These are phyloP conservation scores for Clepsis dumicolana DNA, from an alignment of 2,888 invertebrate species.

Conservation along the genomic window DNA sequence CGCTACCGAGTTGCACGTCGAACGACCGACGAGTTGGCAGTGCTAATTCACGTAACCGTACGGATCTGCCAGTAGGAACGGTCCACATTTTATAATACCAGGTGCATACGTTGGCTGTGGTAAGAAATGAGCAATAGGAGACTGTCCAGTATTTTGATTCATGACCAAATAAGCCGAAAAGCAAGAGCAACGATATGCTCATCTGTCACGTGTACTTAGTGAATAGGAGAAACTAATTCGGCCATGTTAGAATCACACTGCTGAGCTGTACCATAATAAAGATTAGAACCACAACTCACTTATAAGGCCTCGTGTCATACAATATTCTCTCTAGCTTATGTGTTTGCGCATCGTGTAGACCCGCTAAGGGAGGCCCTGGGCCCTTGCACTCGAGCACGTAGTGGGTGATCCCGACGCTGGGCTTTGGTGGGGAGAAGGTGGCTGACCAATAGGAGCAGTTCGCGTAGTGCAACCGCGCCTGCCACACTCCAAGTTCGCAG, in stretches of 20 bases:
- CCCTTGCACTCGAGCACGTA: conserved; percentile 96
- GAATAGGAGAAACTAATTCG: too few species aligned
- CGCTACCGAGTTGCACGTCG: conserved; percentile 94
- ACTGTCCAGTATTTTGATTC: too few species aligned
- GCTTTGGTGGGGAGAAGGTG: conserved; percentile 87
- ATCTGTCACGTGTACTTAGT: too few species aligned
- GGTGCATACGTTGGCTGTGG: too few species aligned
- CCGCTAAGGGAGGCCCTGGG: conserved; percentile 95
- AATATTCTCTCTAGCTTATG: conserved; percentile 92
- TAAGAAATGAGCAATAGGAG: too few species aligned
- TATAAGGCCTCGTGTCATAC: conserved; percentile 91
- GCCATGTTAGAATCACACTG: too few species aligned
- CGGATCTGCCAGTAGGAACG: conserved; percentile 74
- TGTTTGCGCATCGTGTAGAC: conserved; percentile 90
- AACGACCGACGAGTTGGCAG: conserved; percentile 93
- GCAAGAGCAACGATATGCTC: too few species aligned
- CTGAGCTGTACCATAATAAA: conserved; percentile 10
- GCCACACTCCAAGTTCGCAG: conserved; percentile 93
- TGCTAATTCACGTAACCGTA: conserved; percentile 91
- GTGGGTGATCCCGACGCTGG: conserved; percentile 79
- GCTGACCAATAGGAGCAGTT: conserved; percentile 96
- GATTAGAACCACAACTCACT: conserved; percentile 58
- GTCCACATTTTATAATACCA: background rate
- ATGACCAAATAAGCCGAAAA: too few species aligned
- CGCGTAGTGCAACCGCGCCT: conserved; percentile 91